phyloP scores from a whole-genome alignment of 2,113 vertebrate species.

The mouse (Mus musculus) region DNA sequence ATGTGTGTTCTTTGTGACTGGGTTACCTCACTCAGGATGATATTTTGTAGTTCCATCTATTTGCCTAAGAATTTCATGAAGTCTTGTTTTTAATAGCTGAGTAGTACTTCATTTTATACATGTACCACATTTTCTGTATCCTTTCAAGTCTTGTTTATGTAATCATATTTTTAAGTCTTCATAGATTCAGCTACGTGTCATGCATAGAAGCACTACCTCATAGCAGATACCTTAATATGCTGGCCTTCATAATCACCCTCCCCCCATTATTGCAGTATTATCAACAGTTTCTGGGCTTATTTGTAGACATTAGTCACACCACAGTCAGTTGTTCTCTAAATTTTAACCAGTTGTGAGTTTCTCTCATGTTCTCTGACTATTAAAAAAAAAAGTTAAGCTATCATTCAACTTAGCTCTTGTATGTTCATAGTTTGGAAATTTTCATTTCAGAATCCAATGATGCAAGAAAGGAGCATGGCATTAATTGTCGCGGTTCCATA shows the following conservation, averaged over 20 bases:
- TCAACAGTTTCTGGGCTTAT: background rate
- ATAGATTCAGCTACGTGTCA: background rate
- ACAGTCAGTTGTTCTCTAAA: background rate
- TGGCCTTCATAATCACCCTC: background rate
- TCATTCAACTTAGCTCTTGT: background rate
- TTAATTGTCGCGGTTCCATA: background rate
- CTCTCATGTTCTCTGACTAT: background rate
- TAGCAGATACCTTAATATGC: background rate
- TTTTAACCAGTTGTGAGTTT: background rate
- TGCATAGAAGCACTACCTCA: background rate
- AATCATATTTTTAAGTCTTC: background rate
- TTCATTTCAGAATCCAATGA: background rate
- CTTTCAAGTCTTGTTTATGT: background rate
- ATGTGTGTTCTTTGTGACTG: too few species aligned
- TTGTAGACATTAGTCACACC: background rate
- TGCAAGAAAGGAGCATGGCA: background rate
- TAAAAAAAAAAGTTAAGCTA: background rate
- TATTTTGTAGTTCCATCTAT: too few species aligned
- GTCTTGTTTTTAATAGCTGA: too few species aligned
- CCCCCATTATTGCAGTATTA: background rate
- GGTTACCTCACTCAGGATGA: too few species aligned
- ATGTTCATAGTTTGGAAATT: background rate
- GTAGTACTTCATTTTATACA: too few species aligned
- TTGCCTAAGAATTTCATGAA: too few species aligned
- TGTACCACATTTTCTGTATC: too few species aligned